These are phyloP conservation scores for Podotricha telesiphe DNA, from an alignment of 2,888 invertebrate species.

Conservation along the genomic window DNA sequence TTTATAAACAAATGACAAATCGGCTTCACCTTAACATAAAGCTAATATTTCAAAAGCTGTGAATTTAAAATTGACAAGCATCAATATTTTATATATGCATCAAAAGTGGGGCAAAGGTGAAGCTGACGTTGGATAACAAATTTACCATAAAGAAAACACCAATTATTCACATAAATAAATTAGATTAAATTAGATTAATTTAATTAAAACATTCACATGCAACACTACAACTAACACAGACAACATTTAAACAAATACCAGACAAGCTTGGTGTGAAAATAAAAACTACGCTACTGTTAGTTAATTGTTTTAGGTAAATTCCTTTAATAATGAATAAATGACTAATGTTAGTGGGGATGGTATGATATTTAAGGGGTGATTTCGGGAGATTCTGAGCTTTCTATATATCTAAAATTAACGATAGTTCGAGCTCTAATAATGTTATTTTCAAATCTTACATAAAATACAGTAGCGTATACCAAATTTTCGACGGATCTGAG, in stretches of 20 bases:
- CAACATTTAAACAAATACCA: slow-evolving; percentile 45
- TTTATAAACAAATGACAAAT: slow-evolving; percentile 48
- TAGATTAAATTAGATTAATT: slow-evolving; percentile 47
- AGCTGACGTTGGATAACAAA: slow-evolving; percentile 39
- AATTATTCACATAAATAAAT: slow-evolving; percentile 31
- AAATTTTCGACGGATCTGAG: slow-evolving; percentile 66
- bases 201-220: slow-evolving; percentile 68
- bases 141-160: slow-evolving; percentile 37
- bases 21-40: slow-evolving; percentile 58
- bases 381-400: slow-evolving; percentile 40
- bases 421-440: slow-evolving; percentile 40
- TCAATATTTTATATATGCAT: not conserved
- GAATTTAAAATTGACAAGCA: slow-evolving; percentile 20
- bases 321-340: slow-evolving; percentile 38
- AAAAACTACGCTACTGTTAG: slow-evolving; percentile 36
- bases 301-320: slow-evolving; percentile 26
- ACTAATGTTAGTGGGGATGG: slow-evolving; percentile 39
- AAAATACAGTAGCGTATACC: slow-evolving; percentile 62
- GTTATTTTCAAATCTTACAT: slow-evolving; percentile 43
- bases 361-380: slow-evolving; percentile 37
- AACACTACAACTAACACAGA: slow-evolving; percentile 51
- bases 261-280: slow-evolving; percentile 40
- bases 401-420: slow-evolving; percentile 38
- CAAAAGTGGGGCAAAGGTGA: slow-evolving; percentile 37
- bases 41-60: slow-evolving; percentile 26